Evolutionary conservation across 2,888 invertebrate genomes (phyloP).

Genomic region (Megamerina dolium): DNA sequence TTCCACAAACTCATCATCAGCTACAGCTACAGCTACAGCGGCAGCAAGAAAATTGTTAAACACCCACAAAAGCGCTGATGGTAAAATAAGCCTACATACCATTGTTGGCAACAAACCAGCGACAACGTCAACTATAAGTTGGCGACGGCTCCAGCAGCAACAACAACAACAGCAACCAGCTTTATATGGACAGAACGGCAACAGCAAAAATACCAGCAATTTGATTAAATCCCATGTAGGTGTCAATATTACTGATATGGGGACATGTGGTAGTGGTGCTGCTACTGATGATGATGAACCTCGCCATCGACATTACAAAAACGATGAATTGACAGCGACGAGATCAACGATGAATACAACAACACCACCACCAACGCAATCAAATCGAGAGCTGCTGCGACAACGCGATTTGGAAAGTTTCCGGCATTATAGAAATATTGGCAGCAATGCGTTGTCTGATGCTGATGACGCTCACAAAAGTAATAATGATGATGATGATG

Average conservation of each 20-base stretch:
- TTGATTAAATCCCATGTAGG: conserved; percentile 35
- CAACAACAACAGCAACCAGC: conserved; percentile 38
- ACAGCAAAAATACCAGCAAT: conserved; percentile 26
- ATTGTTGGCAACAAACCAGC: conserved; percentile 35
- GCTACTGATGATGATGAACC: conserved; percentile 21
- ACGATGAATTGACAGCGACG: conserved; percentile 29
- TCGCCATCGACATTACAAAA: conserved; percentile 16
- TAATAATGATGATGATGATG: conserved; percentile 14
- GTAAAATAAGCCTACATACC: conserved; percentile 46
- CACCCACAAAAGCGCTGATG: conserved; percentile 42
- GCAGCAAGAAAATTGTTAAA: conserved; percentile 27
- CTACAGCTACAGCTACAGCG: conserved; percentile 22
- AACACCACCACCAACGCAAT: conserved; percentile 32
- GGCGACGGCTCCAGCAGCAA: conserved; percentile 16
- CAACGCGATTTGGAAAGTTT: conserved; percentile 46
- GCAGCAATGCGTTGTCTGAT: conserved; percentile 17
- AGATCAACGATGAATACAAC: conserved; percentile 17
- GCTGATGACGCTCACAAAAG: conserved; percentile 2
- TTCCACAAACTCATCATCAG: conserved; percentile 23
- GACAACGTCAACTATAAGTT: conserved; percentile 15
- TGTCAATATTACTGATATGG: conserved; percentile 22
- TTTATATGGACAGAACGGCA: conserved; percentile 34
- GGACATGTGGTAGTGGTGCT: conserved; percentile 26
- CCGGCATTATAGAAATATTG: conserved; percentile 37
- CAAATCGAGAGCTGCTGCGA: conserved; percentile 17